Evolutionary conservation across 2,797 vertebrate genomes (phyloP).

Genomic region (Yasuhikotakia modesta): DNA sequence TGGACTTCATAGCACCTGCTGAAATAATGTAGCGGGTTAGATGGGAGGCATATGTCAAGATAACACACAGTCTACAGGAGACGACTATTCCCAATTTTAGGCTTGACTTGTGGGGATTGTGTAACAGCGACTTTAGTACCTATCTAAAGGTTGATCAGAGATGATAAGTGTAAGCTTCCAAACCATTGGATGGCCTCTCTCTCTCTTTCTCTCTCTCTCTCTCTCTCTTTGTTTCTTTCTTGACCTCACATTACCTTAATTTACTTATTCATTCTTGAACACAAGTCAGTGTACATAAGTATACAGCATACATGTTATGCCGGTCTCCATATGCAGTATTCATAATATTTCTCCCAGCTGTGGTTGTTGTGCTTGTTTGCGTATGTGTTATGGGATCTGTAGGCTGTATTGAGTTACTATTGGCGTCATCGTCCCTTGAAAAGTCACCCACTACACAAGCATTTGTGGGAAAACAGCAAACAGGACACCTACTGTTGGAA

Average conservation of each 20-base stretch:
- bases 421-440: conserved; percentile 3
- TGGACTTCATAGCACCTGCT: conserved; percentile 24
- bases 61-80: neutral
- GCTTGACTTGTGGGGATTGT: conserved; percentile 13
- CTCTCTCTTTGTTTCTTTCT: conserved; percentile 11
- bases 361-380: neutral
- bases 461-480: conserved; percentile 29
- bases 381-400: conserved; percentile 43
- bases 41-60: neutral
- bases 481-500: neutral
- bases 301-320: conserved; percentile 50
- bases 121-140: neutral
- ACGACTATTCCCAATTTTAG: neutral
- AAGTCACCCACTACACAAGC: conserved; percentile 5
- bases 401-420: conserved; percentile 44
- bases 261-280: conserved; percentile 61
- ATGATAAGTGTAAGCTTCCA: conserved; percentile 12
- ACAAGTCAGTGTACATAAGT: conserved; percentile 46
- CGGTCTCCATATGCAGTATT: conserved; percentile 28
- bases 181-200: neutral
- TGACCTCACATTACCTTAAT: conserved; percentile 37
- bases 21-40: neutral
- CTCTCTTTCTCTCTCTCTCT: no score
- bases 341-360: conserved; percentile 11
- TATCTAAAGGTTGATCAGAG: conserved; percentile 25